Base-by-base conservation (phyloP, 2,797 vertebrate species). In the Characodon lateralis region DNA sequence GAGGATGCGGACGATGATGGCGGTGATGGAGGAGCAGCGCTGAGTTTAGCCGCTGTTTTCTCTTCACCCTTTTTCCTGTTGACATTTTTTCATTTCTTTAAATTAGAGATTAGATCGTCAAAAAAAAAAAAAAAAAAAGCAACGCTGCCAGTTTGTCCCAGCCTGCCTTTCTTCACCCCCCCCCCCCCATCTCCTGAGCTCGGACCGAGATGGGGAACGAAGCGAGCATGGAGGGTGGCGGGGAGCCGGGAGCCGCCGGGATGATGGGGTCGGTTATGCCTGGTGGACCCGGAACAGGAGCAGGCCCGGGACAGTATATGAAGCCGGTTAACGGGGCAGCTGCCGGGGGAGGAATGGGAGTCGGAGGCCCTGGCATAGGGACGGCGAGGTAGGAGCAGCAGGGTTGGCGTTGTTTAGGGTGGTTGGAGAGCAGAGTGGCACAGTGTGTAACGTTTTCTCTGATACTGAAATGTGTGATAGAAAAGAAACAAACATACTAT, bases 181-280 rank as follows among this genome's bases (percentile, higher is more conserved):
- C 90, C 31, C 31, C 31, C 80, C 85, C 85, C 83, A 89, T 89
- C 91, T 91, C 91, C 87, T 26, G 82, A 91, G 86, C 83, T 78
- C 89, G 91, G 86, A 89, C 88, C 87, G 89, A 92, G 88, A 96
- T 96, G 96, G 96, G 96, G 86, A 96, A 96, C 91, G 96, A 96
- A 91, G 95, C 94, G 88, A 96, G 96, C 93, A 91, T 96, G 89
- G 95, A 96, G 92, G 95, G 94, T 83, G 94, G 93, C 84, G 95
- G 95, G 26, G 95, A 95, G 59, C 91, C 93, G 50, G 94, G 91
- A 84, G 79, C 92, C 65, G 83, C 89, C 78, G 93, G 89, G 89
- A 88, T 92, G 92, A 89, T 94, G 90, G 93, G 93, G 58, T 87
- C 93, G 78, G 85, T 78, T 78, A 89, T 93, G 89, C 81, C 94